Evolutionary conservation across 2,797 vertebrate species (phyloP).

Genomic region (Enteromius viviparus): DNA sequence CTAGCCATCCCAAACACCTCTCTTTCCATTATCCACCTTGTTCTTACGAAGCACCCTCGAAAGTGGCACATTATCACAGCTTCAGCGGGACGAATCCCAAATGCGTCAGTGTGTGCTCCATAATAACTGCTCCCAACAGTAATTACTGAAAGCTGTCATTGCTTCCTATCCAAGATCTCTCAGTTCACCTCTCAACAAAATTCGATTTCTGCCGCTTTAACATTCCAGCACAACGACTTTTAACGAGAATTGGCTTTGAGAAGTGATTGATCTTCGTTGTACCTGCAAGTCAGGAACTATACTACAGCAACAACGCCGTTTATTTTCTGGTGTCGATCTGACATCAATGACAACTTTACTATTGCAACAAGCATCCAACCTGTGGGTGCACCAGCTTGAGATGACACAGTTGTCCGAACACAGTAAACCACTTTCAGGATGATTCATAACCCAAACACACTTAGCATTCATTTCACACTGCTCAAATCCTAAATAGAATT

Average conservation of each 20-base stretch:
- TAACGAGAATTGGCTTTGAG: neutral
- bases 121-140: constrained; percentile 52
- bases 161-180: constrained; percentile 46
- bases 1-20: neutral
- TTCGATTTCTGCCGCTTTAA: constrained; percentile 39
- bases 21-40: constrained; percentile 27
- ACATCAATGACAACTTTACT: neutral
- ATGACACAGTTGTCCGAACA: constrained; percentile 40
- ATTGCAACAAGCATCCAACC: constrained; percentile 55
- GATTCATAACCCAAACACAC: constrained; percentile 33
- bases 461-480: constrained; percentile 11
- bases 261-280: constrained; percentile 7
- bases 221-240: constrained; percentile 34
- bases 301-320: neutral
- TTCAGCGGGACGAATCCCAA: constrained; percentile 43
- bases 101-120: constrained; percentile 50
- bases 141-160: constrained; percentile 56
- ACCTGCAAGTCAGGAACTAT: constrained; percentile 5
- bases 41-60: constrained; percentile 41
- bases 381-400: constrained; percentile 52
- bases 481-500: constrained; percentile 45
- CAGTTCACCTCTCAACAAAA: constrained; percentile 44
- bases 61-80: constrained; percentile 43
- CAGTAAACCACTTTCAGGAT: constrained; percentile 34
- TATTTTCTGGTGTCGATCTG: neutral